A percentile compares a stretch with the other conserved stretches of the same genome.
These are phyloP conservation scores for Tenthredo amoena DNA, from an alignment of 2,888 invertebrate species.

Conservation along the genomic window DNA sequence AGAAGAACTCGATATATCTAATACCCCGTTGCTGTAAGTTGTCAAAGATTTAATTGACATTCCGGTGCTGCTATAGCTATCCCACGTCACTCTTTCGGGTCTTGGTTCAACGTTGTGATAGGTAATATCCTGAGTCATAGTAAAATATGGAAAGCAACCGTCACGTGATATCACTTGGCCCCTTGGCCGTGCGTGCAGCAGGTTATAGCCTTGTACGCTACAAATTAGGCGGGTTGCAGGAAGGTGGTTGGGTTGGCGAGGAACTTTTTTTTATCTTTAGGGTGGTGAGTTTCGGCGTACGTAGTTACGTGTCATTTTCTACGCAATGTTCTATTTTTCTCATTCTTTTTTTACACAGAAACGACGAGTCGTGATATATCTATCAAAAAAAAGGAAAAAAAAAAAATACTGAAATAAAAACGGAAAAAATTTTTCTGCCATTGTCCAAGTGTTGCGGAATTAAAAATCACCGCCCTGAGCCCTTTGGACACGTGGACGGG, in stretches of 20 bases:
- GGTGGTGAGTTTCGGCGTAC: constrained; percentile 12
- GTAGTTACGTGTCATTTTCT: constrained; percentile 14
- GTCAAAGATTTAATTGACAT: constrained; percentile 45
- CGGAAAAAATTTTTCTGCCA: neutral
- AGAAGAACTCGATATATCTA: neutral
- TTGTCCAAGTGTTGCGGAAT: constrained; percentile 73
- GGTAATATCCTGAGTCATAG: constrained; percentile 71
- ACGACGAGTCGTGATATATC: neutral
- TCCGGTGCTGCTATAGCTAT: neutral
- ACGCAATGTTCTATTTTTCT: neutral
- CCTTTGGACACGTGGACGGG: constrained; percentile 74
- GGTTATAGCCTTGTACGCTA: constrained; percentile 37
- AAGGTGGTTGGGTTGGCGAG: constrained; percentile 19
- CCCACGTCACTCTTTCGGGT: neutral
- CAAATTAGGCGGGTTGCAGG: constrained; percentile 41
- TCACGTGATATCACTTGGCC: constrained; percentile 60
- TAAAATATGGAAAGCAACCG: constrained; percentile 57
- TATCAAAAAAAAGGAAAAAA: neutral
- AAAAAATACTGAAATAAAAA: neutral
- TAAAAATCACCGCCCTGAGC: constrained; percentile 73
- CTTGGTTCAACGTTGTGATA: constrained; percentile 61
- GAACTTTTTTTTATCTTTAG: constrained; percentile 30
- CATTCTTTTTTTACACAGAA: neutral
- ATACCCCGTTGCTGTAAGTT: neutral
- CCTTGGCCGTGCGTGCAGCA: constrained; percentile 46